Conservation (phyloP, 1,140 invertebrate genomes). For the Arion vulgaris region DNA sequence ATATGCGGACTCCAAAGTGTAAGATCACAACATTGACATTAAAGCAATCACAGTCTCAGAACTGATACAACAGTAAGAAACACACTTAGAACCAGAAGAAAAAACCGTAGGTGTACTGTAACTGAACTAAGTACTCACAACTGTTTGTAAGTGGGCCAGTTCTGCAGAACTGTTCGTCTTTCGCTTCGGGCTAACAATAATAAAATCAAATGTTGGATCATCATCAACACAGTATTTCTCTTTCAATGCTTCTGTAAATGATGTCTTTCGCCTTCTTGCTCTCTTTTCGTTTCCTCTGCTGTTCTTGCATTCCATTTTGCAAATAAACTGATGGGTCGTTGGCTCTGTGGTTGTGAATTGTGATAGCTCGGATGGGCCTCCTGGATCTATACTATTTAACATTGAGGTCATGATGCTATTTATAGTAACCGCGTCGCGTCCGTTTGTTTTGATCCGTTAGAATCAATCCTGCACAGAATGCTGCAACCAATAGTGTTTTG, state of each 20-base stretch:
- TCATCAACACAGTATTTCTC: slow-evolving; percentile 60
- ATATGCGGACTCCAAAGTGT: too few species aligned
- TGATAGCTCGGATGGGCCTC: not conserved
- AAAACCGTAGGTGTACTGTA: too few species aligned
- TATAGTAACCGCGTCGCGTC: slow-evolving; percentile 28
- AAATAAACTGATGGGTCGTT: not conserved
- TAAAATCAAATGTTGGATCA: slow-evolving; percentile 45
- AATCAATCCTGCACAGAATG: not conserved
- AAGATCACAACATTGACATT: too few species aligned
- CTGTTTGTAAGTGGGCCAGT: slow-evolving; percentile 56
- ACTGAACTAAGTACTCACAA: slow-evolving; percentile 55
- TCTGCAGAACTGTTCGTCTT: slow-evolving; percentile 52
- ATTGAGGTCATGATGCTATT: slow-evolving; percentile 28
- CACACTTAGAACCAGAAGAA: too few species aligned
- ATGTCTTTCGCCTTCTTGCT: slow-evolving; percentile 44
- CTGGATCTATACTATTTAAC: not conserved
- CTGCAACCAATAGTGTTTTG: not conserved
- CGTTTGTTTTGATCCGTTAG: slow-evolving; percentile 30
- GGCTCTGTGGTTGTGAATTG: not conserved
- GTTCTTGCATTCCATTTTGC: slow-evolving; percentile 31
- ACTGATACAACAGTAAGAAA: too few species aligned
- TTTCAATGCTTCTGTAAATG: slow-evolving; percentile 59
- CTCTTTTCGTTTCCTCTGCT: slow-evolving; percentile 27
- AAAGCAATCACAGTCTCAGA: too few species aligned
- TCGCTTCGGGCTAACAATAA: slow-evolving; percentile 52